Base-by-base conservation (phyloP, 2,888 invertebrate genomes). In the Tetramorium bicarinatum region DNA sequence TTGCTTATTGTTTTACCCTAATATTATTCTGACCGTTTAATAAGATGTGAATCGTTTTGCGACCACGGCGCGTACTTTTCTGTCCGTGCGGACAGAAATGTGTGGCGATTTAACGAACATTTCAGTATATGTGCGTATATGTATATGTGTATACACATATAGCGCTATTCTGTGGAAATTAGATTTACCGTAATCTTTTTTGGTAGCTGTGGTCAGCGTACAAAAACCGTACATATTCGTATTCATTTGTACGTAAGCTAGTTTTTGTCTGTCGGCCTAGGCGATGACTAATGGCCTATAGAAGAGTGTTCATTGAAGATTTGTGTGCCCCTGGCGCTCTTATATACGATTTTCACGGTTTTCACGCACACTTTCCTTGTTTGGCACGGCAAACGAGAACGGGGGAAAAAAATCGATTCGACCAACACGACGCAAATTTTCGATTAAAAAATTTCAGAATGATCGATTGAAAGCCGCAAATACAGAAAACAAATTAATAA, bases 271-370 rank as follows among this genome's bases (percentile, higher is more conserved):
- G 83, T 79, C 85, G 85, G 79, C 87, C 85, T 87, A 87, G 85
- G 87, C 89, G 90, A 93, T 93, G 93, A 93, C 92, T 92, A 93
- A 93, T 93, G 92, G 92, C 89, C 87, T 87, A 81, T 87, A 85
- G 71, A 80, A 34, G 34, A 85, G 91, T 90, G 87, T 88, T 89
- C 89, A 90, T 90, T 89, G 71, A 85, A 85, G 85, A 87, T 89
- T 91, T 82, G 88, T 84, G 82, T 84, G 87, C 86, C 84, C 85
- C 86, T 59, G 74, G 84, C 84, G 83, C 85, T 91, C 88, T 90
- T 87, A 89, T 91, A 88, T 89, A 86, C 92, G 87, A 91, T 92
- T 93, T 93, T 91, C 91, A 92, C 88, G 87, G 90, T 88, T 92
- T 90, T 87, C 86, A 86, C 87, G 74, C 87, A 79, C 85, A 77